Evolutionary conservation across 2,888 invertebrate genomes (phyloP), one percentile per base, ranked within the genome.

Genomic region (Ophraella communa): DNA sequence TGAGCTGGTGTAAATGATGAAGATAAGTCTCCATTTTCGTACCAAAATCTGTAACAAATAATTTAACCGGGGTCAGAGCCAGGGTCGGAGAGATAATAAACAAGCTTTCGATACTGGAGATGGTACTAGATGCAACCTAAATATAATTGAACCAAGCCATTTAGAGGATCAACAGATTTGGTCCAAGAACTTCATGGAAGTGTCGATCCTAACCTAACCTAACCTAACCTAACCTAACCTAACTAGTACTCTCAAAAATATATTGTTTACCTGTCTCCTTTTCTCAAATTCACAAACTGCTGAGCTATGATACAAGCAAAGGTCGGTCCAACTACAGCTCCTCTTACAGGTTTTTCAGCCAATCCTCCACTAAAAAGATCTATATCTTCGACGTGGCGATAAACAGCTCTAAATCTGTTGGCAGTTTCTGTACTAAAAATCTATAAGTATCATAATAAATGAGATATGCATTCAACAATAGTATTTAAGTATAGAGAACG

Each of bases 301-400:
- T 93, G 92, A 0, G 93, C 94, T 49, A 95, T 91, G 60, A 95
- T 91, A 77, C 95, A 95, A 24, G 93, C 93, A 74, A 95, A 94
- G 0, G 93, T 93, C 0, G 94, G 94, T 0, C 95, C 95, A 0
- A 95, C 92, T 1, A 94, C 81, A 0, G 92, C 94, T 0, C 91
- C 91, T 0, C 88, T 83, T 0, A 95, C 90, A 0, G 94, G 92
- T 35, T 89, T 87, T 76, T 95, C 95, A 0, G 93, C 90, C 77
- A 95, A 86, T 0, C 92, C 94, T 7, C 91, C 95, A 0, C 93
- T 88, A 77, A 93, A 95, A 1, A 95, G 83, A 78, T 95, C 95
- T 63, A 95, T 88, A 77, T 95, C 95, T 62, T 93, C 91, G 0
- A 94, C 88, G 67, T 90, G 86, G 24, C 88, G 85, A 70, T 84